These are phyloP conservation scores for Aselliscus stoliczkanus DNA, from an alignment of 2,797 vertebrate genomes.

Conservation along the genomic window DNA sequence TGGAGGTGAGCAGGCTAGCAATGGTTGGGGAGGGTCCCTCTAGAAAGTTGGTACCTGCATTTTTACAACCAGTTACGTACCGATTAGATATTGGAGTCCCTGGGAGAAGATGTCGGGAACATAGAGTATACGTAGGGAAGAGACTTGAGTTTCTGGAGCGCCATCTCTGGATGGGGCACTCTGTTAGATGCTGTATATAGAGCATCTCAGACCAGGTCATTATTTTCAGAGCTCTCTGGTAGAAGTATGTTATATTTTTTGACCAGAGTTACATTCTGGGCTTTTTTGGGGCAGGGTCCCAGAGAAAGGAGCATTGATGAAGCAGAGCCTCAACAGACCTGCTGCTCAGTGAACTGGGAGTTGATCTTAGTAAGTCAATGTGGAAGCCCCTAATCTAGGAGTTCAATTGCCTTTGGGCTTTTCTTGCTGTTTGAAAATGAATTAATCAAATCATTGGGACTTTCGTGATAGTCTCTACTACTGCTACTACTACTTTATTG, in stretches of 20 bases:
- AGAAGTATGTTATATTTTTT: background rate
- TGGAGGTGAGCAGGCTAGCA: background rate
- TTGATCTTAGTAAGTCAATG: background rate
- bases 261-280: background rate
- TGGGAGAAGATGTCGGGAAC: background rate
- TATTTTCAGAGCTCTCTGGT: background rate
- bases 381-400: background rate
- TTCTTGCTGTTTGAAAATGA: background rate
- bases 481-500: background rate
- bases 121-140: background rate
- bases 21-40: background rate
- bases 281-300: background rate
- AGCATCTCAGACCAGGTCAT: background rate
- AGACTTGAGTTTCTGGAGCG: background rate
- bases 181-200: background rate
- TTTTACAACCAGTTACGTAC: background rate
- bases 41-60: background rate
- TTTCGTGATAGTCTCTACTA: background rate
- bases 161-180: background rate
- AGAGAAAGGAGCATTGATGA: background rate
- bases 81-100: background rate
- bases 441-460: background rate
- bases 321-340: background rate
- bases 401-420: background rate
- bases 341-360: background rate